Conservation (phyloP, 2,113 vertebrate genomes). For the Epinephelus cyanopodus region DNA sequence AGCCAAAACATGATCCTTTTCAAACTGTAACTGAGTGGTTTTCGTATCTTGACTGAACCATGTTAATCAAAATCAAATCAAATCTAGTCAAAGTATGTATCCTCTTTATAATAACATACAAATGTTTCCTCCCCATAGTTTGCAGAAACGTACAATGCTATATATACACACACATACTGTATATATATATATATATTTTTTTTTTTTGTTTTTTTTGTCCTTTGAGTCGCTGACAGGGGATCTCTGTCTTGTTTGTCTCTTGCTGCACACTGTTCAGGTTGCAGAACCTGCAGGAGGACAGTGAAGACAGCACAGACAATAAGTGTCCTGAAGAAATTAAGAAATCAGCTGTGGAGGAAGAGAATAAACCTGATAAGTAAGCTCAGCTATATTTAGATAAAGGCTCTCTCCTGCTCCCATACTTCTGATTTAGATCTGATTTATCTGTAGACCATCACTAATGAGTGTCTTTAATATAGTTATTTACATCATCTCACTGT, state of each 20-base stretch:
- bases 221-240: not conserved
- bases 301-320: constrained; percentile 54
- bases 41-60: too few relatives aligned
- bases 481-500: not conserved
- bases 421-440: not conserved
- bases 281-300: constrained; percentile 65
- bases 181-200: too few relatives aligned
- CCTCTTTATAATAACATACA: too few relatives aligned
- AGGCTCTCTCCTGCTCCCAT: not conserved
- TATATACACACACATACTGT: too few relatives aligned
- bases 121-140: too few relatives aligned
- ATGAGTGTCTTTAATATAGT: not conserved
- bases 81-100: too few relatives aligned
- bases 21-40: too few relatives aligned
- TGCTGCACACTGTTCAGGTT: constrained; percentile 54
- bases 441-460: not conserved
- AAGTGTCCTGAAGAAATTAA: constrained; percentile 33
- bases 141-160: too few relatives aligned
- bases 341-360: constrained; percentile 4
- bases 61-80: too few relatives aligned
- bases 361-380: constrained; percentile 45
- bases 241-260: constrained; percentile 16
- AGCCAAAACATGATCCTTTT: too few relatives aligned
- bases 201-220: too few relatives aligned
- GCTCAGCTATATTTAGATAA: constrained; percentile 12